Evolutionary conservation across 2,888 invertebrate genomes (phyloP).

Genomic region (Amphimallon solstitiale): DNA sequence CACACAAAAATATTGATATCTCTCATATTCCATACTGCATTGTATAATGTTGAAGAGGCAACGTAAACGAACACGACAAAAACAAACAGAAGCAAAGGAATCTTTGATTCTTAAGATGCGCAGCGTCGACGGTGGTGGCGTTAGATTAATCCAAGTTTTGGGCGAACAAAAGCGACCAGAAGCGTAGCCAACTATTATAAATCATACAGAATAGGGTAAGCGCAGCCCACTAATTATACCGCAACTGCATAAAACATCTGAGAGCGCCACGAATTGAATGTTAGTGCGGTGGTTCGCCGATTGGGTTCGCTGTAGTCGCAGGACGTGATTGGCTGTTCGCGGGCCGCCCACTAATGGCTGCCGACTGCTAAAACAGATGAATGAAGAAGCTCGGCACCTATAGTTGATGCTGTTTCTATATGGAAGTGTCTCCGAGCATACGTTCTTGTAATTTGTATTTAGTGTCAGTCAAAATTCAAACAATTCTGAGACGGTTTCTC

Average conservation of each 20-base stretch:
- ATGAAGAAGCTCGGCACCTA: constrained; percentile 20
- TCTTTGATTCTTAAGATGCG: constrained; percentile 37
- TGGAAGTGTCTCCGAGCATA: constrained; percentile 16
- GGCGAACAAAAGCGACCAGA: constrained; percentile 42
- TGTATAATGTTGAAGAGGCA: too few species aligned
- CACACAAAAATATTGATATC: neutral
- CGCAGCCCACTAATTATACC: constrained; percentile 52
- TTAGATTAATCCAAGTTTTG: constrained; percentile 36
- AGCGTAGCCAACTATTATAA: constrained; percentile 50
- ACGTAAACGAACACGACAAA: neutral
- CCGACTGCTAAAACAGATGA: constrained; percentile 44
- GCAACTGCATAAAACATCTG: constrained; percentile 42
- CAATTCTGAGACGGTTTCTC: neutral
- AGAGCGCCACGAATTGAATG: constrained; percentile 42
- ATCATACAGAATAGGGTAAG: constrained; percentile 47
- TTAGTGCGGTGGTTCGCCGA: constrained; percentile 48
- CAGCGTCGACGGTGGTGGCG: constrained; percentile 8
- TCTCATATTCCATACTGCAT: too few species aligned
- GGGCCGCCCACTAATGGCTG: constrained; percentile 57
- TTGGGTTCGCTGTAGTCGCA: constrained; percentile 51
- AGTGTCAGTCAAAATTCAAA: constrained; percentile 19
- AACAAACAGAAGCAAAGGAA: neutral
- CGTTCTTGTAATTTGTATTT: constrained; percentile 14
- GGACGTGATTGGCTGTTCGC: constrained; percentile 52
- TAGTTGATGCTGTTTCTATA: constrained; percentile 20